These are phyloP conservation scores for Macquaria australasica DNA, from an alignment of 2,113 vertebrate species.

Conservation along the genomic window DNA sequence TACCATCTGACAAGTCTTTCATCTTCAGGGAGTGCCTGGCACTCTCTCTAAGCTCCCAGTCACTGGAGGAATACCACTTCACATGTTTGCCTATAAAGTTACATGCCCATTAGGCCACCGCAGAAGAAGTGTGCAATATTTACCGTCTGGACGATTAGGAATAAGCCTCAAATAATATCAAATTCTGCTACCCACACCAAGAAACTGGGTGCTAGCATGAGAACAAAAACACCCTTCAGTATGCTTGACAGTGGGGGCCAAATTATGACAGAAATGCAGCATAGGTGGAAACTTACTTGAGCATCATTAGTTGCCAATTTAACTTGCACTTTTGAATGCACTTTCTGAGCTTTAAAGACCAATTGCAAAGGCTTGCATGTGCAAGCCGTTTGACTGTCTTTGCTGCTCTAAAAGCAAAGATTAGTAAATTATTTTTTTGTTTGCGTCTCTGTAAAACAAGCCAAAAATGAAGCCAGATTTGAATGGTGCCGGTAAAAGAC, in stretches of 20 bases:
- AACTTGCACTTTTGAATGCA: constrained; percentile 33
- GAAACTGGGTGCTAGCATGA: constrained; percentile 68
- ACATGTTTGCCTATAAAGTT: constrained; percentile 85
- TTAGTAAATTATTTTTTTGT: neutral
- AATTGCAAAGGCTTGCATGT: constrained; percentile 10
- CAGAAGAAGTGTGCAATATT: constrained; percentile 81
- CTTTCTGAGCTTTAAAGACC: constrained; percentile 31
- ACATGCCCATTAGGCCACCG: constrained; percentile 80
- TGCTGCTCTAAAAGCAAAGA: constrained; percentile 14
- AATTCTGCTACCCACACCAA: constrained; percentile 74
- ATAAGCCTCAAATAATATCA: constrained; percentile 79
- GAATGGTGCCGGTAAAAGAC: neutral
- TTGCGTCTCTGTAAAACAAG: neutral
- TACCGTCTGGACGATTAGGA: constrained; percentile 81
- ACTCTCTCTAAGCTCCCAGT: constrained; percentile 66
- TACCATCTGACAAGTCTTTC: constrained; percentile 82
- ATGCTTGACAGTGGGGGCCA: constrained; percentile 42
- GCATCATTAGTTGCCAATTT: constrained; percentile 41
- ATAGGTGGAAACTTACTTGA: constrained; percentile 71
- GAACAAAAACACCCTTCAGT: constrained; percentile 65
- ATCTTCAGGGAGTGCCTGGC: constrained; percentile 79
- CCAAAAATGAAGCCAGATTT: neutral
- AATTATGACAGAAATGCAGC: constrained; percentile 74
- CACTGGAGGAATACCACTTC: constrained; percentile 79
- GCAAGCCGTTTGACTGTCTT: neutral